These are phyloP conservation scores for Erebia aethiops DNA, from an alignment of 2,888 invertebrate genomes.

Conservation along the genomic window DNA sequence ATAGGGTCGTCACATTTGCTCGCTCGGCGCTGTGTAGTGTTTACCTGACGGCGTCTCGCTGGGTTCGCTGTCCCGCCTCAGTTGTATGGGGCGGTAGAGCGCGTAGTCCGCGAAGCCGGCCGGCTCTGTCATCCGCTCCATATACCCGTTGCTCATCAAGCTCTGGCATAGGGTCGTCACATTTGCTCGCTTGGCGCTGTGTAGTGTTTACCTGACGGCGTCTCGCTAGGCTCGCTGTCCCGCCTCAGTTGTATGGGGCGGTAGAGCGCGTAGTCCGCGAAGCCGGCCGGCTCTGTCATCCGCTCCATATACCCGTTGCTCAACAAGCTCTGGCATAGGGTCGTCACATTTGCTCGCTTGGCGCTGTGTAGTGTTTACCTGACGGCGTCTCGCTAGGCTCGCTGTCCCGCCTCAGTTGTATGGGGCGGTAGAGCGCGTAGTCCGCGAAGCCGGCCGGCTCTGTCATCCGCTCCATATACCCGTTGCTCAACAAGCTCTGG, in stretches of 20 bases:
- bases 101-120: constrained; percentile 84
- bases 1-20: constrained; percentile 86
- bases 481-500: constrained; percentile 89
- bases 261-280: constrained; percentile 85
- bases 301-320: constrained; percentile 90
- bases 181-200: constrained; percentile 46
- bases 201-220: constrained; percentile 24
- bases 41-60: constrained; percentile 27
- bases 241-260: constrained; percentile 57
- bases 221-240: constrained; percentile 35
- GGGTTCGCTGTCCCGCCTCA: constrained; percentile 44
- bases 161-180: constrained; percentile 91
- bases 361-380: constrained; percentile 44
- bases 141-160: constrained; percentile 88
- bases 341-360: constrained; percentile 80
- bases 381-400: constrained; percentile 27
- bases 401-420: constrained; percentile 41
- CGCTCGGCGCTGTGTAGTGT: constrained; percentile 43
- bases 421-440: constrained; percentile 83
- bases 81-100: constrained; percentile 75
- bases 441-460: constrained; percentile 84
- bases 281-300: constrained; percentile 82
- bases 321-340: constrained; percentile 90
- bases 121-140: constrained; percentile 86
- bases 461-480: constrained; percentile 87